Base-by-base conservation (phyloP, 1,140 invertebrate species). In the Ceratina australensis region DNA sequence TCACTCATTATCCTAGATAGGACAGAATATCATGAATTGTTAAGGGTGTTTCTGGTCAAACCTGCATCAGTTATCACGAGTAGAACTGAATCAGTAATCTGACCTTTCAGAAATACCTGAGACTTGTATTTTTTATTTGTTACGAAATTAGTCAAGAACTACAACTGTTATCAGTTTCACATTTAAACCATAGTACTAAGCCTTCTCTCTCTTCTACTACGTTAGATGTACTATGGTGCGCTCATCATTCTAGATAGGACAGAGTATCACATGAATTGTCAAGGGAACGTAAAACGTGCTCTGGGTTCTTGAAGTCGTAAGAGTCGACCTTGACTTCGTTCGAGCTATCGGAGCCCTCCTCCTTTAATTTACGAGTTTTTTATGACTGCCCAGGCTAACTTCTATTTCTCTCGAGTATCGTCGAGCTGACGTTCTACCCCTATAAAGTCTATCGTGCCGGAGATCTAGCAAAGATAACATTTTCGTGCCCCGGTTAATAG, bases 341-440 rank as follows among this genome's bases (percentile, higher is more conserved):
- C 3, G 15, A 74, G 50, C 4, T n/a, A 3, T 18, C 28, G n/a
- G 3, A 33, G 16, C 16, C 3, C 15, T 8, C 2, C 5, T 13
- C 52, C 52, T 67, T 74, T 74, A 47, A 67, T 74, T 49, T 74
- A 74, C 63, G 47, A 49, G 0, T 33, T 47, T 47, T 54, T 67
- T 64, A 74, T 20, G 50, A 26, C 2, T 16, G 12, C 18, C 22
- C 26, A 18, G 24, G 16, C 47, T 28, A 16, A 15, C 33, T 22
- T 57, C 15, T 18, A 22, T 54, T 28, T 57, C 3, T 7, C 20
- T 20, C 2, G 10, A 42, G 33, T 42, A 42, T 42, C 33, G 33
- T 10, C 33, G 33, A 10, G 33, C 33, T 42, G 33, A 42, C 5
- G 7, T 3, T 52, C 59, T 18, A 12, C 15, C 59, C 1, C 49